A percentile compares a stretch with the other conserved stretches of the same genome.
These are phyloP conservation scores for Cavia aperea DNA, from an alignment of 2,113 vertebrate genomes.

Conservation along the genomic window DNA sequence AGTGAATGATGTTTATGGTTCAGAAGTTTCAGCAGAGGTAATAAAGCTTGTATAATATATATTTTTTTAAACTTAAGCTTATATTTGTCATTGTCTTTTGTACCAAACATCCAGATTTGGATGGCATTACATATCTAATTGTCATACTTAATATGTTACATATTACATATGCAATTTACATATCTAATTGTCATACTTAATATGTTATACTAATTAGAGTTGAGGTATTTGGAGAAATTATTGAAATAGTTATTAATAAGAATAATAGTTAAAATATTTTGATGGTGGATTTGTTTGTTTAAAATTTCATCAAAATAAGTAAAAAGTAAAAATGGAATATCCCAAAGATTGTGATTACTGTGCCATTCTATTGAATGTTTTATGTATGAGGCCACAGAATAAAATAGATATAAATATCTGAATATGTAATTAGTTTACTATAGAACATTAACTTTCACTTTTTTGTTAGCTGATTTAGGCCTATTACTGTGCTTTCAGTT, in stretches of 20 bases:
- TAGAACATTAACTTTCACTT: slow-evolving; percentile 6
- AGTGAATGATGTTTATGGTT: slow-evolving; percentile 32
- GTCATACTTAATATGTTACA: slow-evolving; percentile 31
- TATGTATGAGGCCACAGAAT: neutral
- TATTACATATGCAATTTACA: neutral
- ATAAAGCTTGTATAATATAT: slow-evolving; percentile 19
- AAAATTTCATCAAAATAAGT: neutral
- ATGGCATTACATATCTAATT: slow-evolving; percentile 14
- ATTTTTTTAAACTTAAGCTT: slow-evolving; percentile 37
- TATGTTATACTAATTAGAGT: slow-evolving; percentile 16
- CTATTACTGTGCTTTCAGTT: neutral
- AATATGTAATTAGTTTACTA: neutral
- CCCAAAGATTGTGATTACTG: neutral
- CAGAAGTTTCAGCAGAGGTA: slow-evolving; percentile 22
- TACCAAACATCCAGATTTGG: neutral
- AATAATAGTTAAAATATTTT: neutral
- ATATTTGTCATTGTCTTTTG: slow-evolving; percentile 45
- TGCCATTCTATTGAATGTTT: slow-evolving; percentile 1
- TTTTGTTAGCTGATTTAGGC: neutral
- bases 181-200: slow-evolving; percentile 27
- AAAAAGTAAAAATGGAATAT: slow-evolving; percentile 7
- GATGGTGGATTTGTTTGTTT: slow-evolving; percentile 41
- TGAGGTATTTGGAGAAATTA: slow-evolving; percentile 8
- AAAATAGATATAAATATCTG: neutral
- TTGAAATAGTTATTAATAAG: slow-evolving; percentile 2